phyloP scores from a whole-genome alignment of 2,113 vertebrate species.

The Periophthalmodon schlosseri region DNA sequence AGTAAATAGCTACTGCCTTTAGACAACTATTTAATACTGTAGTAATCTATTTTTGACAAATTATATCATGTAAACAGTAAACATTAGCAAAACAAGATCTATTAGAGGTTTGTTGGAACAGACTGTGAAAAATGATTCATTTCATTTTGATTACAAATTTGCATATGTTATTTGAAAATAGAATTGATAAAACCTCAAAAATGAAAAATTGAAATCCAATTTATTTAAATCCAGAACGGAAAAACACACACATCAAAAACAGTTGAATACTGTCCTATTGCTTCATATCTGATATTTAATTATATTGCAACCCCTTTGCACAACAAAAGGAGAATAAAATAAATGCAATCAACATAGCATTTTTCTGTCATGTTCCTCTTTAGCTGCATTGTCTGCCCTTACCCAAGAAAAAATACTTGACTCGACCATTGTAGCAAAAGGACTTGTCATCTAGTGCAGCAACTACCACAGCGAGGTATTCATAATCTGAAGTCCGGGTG shows the following conservation, averaged over 20 bases:
- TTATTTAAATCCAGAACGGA: slow-evolving; percentile 49
- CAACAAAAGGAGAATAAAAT: slow-evolving; percentile 24
- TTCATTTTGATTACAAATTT: not conserved
- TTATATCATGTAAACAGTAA: not conserved
- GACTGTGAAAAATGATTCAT: not conserved
- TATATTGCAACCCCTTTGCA: slow-evolving; percentile 28
- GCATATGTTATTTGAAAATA: not conserved
- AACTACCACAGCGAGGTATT: slow-evolving; percentile 22
- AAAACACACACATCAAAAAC: slow-evolving; percentile 43
- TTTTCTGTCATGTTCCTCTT: slow-evolving; percentile 25
- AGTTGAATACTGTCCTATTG: slow-evolving; percentile 31
- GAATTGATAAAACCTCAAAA: not conserved
- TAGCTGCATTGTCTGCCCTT: slow-evolving; percentile 5
- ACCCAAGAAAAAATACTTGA: slow-evolving; percentile 29
- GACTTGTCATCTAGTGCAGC: slow-evolving; percentile 21
- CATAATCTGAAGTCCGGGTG: slow-evolving; percentile 31
- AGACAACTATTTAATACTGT: slow-evolving; percentile 68
- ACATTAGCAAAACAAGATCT: not conserved
- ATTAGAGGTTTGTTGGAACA: not conserved
- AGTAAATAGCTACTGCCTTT: slow-evolving; percentile 44
- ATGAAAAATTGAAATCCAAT: not conserved
- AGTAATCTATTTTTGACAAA: not conserved
- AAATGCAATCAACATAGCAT: slow-evolving; percentile 15
- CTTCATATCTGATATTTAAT: slow-evolving; percentile 46
- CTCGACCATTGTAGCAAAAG: slow-evolving; percentile 21